phyloP scores from a whole-genome alignment of 2,797 vertebrate genomes.

The Myotis pilosus region DNA sequence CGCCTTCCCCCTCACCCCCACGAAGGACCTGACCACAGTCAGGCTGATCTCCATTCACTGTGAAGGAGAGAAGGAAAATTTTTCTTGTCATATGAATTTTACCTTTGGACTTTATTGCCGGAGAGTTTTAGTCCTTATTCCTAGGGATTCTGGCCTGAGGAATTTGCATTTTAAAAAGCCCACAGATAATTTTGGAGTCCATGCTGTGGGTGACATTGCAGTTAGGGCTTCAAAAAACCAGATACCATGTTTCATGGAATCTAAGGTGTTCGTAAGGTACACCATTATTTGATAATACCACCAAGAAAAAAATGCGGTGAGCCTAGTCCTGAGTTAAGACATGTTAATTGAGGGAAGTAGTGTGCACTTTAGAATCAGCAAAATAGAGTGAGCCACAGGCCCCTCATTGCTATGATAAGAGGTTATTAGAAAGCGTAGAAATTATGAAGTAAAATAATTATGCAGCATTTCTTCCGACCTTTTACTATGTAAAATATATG shows the following conservation, averaged over 20 bases:
- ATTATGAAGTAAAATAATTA: background rate
- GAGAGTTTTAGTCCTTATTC: background rate
- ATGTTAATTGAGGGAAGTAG: background rate
- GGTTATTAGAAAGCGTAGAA: background rate
- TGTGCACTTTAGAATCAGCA: background rate
- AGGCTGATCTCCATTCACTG: background rate
- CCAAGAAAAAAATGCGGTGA: background rate
- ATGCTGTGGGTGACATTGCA: background rate
- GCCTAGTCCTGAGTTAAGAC: background rate
- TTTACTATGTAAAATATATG: background rate
- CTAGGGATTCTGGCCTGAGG: background rate
- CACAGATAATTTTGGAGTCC: background rate
- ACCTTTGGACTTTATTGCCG: background rate
- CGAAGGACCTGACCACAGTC: background rate
- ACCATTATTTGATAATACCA: background rate
- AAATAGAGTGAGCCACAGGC: background rate
- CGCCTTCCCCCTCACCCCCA: background rate
- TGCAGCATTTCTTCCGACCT: background rate
- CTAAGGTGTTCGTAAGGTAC: background rate
- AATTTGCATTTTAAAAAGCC: background rate
- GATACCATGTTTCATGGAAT: background rate
- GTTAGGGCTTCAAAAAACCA: background rate
- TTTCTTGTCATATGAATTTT: background rate
- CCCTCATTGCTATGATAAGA: background rate
- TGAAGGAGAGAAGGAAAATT: constrained; percentile 16